Evolutionary conservation across 2,797 vertebrate species (phyloP).

Genomic region (Oreochromis mossambicus): DNA sequence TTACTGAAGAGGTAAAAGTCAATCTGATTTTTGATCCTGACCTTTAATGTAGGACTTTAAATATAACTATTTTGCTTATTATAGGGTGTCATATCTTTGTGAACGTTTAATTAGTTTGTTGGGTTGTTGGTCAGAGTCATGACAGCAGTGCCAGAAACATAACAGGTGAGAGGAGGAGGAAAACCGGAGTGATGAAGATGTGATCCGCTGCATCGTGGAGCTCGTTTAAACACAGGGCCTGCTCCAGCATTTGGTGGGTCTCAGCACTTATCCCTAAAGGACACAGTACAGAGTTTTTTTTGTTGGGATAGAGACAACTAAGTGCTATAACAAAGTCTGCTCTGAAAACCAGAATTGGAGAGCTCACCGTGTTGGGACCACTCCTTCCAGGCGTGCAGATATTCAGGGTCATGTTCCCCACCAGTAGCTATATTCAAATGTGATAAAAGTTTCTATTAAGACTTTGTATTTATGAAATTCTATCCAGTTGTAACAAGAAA

Average conservation of each 20-base stretch:
- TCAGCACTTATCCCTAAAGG: slow-evolving; percentile 64
- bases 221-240: slow-evolving; percentile 59
- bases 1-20: neutral
- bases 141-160: slow-evolving; percentile 67
- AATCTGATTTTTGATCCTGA: neutral
- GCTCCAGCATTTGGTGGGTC: slow-evolving; percentile 61
- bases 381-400: slow-evolving; percentile 59
- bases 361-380: slow-evolving; percentile 67
- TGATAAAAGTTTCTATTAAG: neutral
- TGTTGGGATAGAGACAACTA: neutral
- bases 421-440: slow-evolving; percentile 26
- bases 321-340: neutral
- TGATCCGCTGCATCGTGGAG: slow-evolving; percentile 30
- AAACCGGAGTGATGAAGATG: neutral
- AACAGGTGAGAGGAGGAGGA: slow-evolving; percentile 21
- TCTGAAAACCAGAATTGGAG: neutral
- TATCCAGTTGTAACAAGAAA: neutral
- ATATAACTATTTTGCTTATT: neutral
- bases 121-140: slow-evolving; percentile 50
- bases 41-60: neutral
- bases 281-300: neutral
- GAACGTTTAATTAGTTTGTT: neutral
- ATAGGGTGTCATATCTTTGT: neutral
- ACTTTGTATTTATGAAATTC: neutral
- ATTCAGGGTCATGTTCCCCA: slow-evolving; percentile 35